Evolutionary conservation across 2,888 invertebrate species (phyloP), one percentile per base, ranked within the genome.

Genomic region (Chydorus sphaericus): DNA sequence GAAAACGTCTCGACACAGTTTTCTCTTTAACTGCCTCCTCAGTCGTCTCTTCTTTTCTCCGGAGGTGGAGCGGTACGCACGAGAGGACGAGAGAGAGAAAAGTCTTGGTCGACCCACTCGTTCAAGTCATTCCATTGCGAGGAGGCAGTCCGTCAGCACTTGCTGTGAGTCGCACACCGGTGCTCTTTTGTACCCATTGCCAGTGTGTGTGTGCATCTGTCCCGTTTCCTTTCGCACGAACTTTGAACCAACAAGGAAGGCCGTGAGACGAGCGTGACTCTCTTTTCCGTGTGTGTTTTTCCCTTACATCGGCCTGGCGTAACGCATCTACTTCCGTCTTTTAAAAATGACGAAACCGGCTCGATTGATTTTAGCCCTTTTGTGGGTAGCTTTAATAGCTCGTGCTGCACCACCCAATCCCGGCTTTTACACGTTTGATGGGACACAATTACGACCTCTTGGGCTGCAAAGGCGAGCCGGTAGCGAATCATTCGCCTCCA

Each of bases 231-330:
- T n/a, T n/a, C n/a, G n/a, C n/a, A n/a, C n/a, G n/a, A n/a, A n/a
- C n/a, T n/a, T n/a, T n/a, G n/a, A n/a, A n/a, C n/a, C n/a, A n/a
- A n/a, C n/a, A n/a, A n/a, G n/a, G n/a, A n/a, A n/a, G n/a, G n/a
- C 28, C 44, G 44, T 44, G 44, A 44, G 44, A 44, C 23, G 44
- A 44, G 44, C 44, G 44, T 44, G 44, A 44, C 33, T 33, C 33
- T 33, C 33, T 8, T 10, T 28, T 44, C 28, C 44, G 44, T 44
- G 44, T 44, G 44, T 23, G 18, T 44, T 44, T 44, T 44, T 23
- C n/a, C 44, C 26, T 23, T 44, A 23, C 14, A 44, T 44, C 44
- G 44, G 44, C 26, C 44, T 28, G 26, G 26, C n/a, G n/a, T 44
- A 23, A 23, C 44, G 28, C 39, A 39, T 39, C 39, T 6, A 18